Conservation (phyloP, 1,140 invertebrate species). For the Lucilia sericata region DNA sequence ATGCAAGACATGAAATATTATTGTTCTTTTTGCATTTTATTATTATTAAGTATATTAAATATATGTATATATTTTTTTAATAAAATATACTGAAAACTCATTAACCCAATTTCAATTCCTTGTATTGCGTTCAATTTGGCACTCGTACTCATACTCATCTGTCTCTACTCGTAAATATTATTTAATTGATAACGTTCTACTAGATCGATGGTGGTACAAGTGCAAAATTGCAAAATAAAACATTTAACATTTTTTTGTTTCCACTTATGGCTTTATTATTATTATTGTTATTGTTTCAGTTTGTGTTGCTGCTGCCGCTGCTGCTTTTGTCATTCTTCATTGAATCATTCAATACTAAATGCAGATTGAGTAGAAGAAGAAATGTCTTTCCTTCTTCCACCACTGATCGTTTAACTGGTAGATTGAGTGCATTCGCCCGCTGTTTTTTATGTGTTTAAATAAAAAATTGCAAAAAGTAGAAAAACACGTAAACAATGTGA, state of each 20-base stretch:
- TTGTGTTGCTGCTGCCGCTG: not conserved
- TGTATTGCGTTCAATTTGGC: not conserved
- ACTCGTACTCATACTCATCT: too few relatives aligned
- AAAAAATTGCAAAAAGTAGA: too few relatives aligned
- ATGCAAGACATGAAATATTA: conserved; percentile 5
- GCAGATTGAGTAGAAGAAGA: not conserved
- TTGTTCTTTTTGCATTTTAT: not conserved
- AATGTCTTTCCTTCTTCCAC: not conserved
- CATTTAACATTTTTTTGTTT: not conserved
- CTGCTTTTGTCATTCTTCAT: conserved; percentile 1
- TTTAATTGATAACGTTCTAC: conserved; percentile 25
- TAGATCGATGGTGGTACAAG: not conserved
- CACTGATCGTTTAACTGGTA: not conserved
- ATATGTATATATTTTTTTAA: conserved; percentile 20
- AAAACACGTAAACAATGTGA: conserved; percentile 30
- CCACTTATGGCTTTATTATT: too few relatives aligned
- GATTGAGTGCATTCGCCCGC: not conserved
- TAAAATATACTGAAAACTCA: conserved; percentile 36
- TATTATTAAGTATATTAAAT: not conserved
- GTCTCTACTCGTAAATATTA: too few relatives aligned
- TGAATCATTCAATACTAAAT: not conserved
- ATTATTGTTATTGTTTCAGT: too few relatives aligned
- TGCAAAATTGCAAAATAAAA: not conserved
- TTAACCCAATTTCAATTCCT: conserved; percentile 38
- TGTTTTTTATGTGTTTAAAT: not conserved